Evolutionary conservation across 92 coral and sea anemone species (phyloP), one percentile per base, ranked within the genome.

Genomic region (Isaurus tuberculatus): DNA sequence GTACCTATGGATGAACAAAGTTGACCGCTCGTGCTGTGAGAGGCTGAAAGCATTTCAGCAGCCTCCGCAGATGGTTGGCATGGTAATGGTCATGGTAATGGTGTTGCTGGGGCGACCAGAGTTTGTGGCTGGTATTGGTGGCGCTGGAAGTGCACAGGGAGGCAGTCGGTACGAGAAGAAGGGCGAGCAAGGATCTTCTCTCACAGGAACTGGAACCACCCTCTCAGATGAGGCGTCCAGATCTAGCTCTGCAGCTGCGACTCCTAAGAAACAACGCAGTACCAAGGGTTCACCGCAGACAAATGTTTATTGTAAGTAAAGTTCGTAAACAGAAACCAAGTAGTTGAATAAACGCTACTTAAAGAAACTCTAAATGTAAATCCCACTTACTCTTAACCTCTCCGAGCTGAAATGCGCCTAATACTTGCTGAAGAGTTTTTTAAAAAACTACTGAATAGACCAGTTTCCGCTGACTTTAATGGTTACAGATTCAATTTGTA

Each of bases 81-180:
- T 97, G 98, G 98, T 94, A n/a, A 97, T 97, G 99, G 94, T 97
- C 1, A 97, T 97, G 99, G 94, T 93, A 0, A 97, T 97, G 99
- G 94, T 92, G 19, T 79, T 97, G 15, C 90, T 97, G 1, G 99
- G 99, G 13, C 80, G 93, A 83, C 98, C 88, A 7, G 99, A 97
- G 93, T 97, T 97, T 88, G 98, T 94, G 40, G 64, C 97, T 7
- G 95, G 94, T 49, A 94, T 88, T 48, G 94, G 94, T 34, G 96
- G 98, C 14, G 88, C 89, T 15, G 98, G 98, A 25, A 80, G 90
- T 16, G 61, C 79, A 30, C 87, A 85, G 25, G 77, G 93, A 30
- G 60, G 87, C 37, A 84, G 90, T 23, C 91, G 98, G 28, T 92
- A 92, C 33, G 98, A 93, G 48, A 87, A 91, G 33, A 93, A 85